phyloP scores from a whole-genome alignment of 2,797 vertebrate genomes.

The Gymnothorax javanicus region DNA sequence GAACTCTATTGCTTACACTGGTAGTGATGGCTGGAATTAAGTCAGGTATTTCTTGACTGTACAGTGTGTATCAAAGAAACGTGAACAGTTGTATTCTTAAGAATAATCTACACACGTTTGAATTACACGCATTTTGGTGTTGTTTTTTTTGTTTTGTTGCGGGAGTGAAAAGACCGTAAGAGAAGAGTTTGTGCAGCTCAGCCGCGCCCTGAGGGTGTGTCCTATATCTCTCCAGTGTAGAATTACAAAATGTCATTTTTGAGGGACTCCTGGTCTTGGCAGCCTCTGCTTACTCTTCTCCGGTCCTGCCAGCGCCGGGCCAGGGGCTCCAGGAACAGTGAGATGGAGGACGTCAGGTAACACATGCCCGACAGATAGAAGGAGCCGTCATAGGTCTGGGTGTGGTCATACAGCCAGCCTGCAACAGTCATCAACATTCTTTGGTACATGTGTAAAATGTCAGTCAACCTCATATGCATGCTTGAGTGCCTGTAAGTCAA shows the following conservation, averaged over 20 bases:
- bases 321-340: slow-evolving; percentile 85
- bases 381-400: slow-evolving; percentile 85
- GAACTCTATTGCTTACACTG: too few species aligned
- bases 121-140: too few species aligned
- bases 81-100: too few species aligned
- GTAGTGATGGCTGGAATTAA: too few species aligned
- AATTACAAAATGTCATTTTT: slow-evolving; percentile 27
- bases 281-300: slow-evolving; percentile 53
- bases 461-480: neutral
- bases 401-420: slow-evolving; percentile 93
- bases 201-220: neutral
- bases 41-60: too few species aligned
- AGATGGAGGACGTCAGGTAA: slow-evolving; percentile 84
- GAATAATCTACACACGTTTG: too few species aligned
- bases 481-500: neutral
- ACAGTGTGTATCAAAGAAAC: too few species aligned
- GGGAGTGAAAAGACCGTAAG: too few species aligned
- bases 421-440: slow-evolving; percentile 33
- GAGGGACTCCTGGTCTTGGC: slow-evolving; percentile 53
- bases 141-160: too few species aligned
- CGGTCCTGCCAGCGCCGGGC: slow-evolving; percentile 77
- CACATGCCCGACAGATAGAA: slow-evolving; percentile 90
- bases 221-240: neutral
- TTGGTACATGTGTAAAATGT: neutral
- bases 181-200: too few species aligned